Evolutionary conservation across 1,140 invertebrate genomes (phyloP).

Genomic region (Theocolax elegans): DNA sequence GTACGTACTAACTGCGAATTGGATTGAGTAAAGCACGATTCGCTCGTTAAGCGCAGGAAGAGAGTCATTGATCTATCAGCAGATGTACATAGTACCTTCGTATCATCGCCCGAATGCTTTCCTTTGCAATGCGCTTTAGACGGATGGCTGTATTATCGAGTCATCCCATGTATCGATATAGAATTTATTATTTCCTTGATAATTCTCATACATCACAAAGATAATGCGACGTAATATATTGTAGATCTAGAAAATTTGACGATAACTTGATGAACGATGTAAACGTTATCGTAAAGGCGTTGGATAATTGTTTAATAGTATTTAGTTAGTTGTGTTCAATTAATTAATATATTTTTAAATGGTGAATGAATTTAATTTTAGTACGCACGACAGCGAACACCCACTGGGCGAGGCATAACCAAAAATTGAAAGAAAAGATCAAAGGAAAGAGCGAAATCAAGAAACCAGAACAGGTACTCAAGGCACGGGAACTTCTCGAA

Average conservation of each 20-base stretch:
- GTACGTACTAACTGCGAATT: conserved; percentile 51
- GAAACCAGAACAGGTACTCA: conserved; percentile 77
- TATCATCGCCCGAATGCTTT: conserved; percentile 23
- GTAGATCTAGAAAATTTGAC: background rate
- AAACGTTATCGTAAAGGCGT: too few relatives aligned
- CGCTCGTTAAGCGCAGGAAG: conserved; percentile 54
- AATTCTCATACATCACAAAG: background rate
- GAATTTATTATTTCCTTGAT: conserved; percentile 17
- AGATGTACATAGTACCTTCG: conserved; percentile 6
- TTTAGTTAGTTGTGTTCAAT: too few relatives aligned
- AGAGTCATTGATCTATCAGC: conserved; percentile 58
- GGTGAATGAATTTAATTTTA: conserved; percentile 44
- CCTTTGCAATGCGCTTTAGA: background rate
- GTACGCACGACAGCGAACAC: conserved; percentile 66
- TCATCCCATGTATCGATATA: background rate
- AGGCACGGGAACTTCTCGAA: conserved; percentile 71
- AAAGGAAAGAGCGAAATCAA: conserved; percentile 71
- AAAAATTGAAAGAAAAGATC: conserved; percentile 69
- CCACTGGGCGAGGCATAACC: conserved; percentile 73
- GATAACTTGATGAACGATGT: too few relatives aligned
- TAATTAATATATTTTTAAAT: too few relatives aligned
- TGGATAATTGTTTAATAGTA: too few relatives aligned
- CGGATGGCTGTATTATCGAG: background rate
- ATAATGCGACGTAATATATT: background rate
- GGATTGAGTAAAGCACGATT: conserved; percentile 51